Percentiles rank a stretch among this genome's conserved stretches.
These are phyloP conservation scores for Meta bourneti DNA, from an alignment of 2,888 invertebrate genomes.

Conservation along the genomic window DNA sequence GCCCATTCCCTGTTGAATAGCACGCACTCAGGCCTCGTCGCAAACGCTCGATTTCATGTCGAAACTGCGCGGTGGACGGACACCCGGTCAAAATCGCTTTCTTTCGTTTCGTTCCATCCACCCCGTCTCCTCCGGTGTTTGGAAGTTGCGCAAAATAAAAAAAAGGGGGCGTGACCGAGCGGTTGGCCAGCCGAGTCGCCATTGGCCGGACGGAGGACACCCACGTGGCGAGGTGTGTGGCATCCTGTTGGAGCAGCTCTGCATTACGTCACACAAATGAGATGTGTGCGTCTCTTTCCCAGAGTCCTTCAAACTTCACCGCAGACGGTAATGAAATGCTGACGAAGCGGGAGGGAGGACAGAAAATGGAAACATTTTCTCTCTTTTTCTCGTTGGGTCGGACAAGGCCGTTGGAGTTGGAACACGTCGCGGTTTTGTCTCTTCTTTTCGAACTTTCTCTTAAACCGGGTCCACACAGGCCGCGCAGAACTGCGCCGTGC, in stretches of 20 bases:
- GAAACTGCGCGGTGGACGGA: no score
- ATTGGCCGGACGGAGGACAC: slow-evolving; percentile 64
- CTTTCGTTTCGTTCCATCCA: background rate
- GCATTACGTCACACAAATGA: slow-evolving; percentile 34
- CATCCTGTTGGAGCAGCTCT: slow-evolving; percentile 58
- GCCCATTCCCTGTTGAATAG: no score
- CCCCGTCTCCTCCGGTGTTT: background rate
- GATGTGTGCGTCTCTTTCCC: slow-evolving; percentile 45
- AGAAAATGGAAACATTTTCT: background rate
- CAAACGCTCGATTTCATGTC: no score
- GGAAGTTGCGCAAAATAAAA: background rate
- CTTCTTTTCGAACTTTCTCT: background rate
- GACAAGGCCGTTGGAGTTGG: background rate
- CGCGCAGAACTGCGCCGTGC: no score
- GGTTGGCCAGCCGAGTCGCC: slow-evolving; percentile 26
- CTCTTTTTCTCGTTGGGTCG: background rate
- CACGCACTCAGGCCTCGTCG: no score
- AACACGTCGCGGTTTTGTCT: background rate
- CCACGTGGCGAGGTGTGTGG: slow-evolving; percentile 75
- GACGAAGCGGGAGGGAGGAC: background rate
- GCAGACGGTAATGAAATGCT: background rate
- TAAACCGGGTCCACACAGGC: no score
- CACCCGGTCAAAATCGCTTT: no score
- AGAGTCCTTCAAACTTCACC: background rate
- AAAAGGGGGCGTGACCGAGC: slow-evolving; percentile 35